phyloP scores from a whole-genome alignment of 2,888 invertebrate genomes.

The Hyles lineata region DNA sequence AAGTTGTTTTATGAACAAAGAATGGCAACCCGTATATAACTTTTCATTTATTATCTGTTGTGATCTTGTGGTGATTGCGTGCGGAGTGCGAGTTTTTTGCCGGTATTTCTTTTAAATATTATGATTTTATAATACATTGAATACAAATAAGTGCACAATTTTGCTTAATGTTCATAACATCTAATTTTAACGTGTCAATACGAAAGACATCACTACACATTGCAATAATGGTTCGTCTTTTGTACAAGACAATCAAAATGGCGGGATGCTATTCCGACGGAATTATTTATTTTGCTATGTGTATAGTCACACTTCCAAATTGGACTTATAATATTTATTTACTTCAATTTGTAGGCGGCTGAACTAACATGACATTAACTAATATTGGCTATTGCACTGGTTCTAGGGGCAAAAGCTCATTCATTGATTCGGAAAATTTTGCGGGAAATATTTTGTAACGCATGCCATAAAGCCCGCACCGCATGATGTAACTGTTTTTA shows the following conservation, averaged over 20 bases:
- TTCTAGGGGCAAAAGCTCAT: neutral
- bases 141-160: neutral
- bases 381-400: too few species aligned
- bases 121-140: neutral
- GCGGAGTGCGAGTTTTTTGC: neutral
- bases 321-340: neutral
- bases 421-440: neutral
- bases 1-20: neutral
- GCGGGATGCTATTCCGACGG: constrained; percentile 34
- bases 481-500: too few species aligned
- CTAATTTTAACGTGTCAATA: too few species aligned
- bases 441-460: too few species aligned
- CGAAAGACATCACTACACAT: neutral
- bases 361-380: neutral
- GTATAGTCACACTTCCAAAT: neutral
- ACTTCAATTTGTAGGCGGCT: neutral
- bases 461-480: too few species aligned
- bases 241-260: constrained; percentile 38
- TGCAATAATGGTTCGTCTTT: neutral
- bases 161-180: too few species aligned
- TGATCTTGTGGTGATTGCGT: neutral
- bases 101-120: constrained; percentile 12
- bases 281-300: neutral
- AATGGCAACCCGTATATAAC: neutral
- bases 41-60: neutral